A percentile compares a stretch with the other conserved stretches of the same genome.
Conservation (phyloP, 2,797 vertebrate species). For the Clamator glandarius region DNA sequence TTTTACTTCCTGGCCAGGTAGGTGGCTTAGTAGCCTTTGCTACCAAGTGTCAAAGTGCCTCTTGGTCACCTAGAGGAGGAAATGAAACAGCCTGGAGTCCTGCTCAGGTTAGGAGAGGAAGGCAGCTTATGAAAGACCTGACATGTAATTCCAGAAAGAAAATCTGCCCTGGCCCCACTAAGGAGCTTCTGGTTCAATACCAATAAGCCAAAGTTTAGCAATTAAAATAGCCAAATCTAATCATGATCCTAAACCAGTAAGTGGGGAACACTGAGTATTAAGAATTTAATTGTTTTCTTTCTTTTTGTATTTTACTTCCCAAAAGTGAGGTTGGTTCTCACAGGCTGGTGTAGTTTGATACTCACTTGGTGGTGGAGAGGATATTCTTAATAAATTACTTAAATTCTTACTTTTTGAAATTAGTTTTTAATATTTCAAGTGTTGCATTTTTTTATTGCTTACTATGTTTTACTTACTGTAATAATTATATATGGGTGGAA, state of each 20-base stretch:
- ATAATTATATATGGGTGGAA: neutral
- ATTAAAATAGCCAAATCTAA: neutral
- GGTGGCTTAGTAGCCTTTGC: neutral
- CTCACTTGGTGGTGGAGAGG: neutral
- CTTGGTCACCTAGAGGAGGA: neutral
- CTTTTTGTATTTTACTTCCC: neutral
- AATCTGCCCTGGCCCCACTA: neutral
- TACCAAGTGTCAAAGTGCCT: neutral
- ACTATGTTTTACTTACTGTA: neutral
- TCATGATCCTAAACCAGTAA: neutral
- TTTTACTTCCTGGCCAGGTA: neutral
- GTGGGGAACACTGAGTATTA: neutral
- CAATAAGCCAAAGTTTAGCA: neutral
- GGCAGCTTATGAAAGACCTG: neutral
- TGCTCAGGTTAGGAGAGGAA: neutral
- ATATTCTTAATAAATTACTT: neutral
- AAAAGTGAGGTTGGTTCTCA: neutral
- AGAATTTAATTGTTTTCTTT: neutral
- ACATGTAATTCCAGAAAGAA: neutral
- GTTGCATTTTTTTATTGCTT: neutral
- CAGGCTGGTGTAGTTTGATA: neutral
- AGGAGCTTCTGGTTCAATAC: neutral
- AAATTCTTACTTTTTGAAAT: neutral
- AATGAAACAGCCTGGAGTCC: neutral
- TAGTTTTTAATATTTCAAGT: neutral